A percentile compares a stretch with the other conserved stretches of the same genome.
phyloP scores from a whole-genome alignment of 2,113 vertebrate genomes.

The Cyrtonyx montezumae region DNA sequence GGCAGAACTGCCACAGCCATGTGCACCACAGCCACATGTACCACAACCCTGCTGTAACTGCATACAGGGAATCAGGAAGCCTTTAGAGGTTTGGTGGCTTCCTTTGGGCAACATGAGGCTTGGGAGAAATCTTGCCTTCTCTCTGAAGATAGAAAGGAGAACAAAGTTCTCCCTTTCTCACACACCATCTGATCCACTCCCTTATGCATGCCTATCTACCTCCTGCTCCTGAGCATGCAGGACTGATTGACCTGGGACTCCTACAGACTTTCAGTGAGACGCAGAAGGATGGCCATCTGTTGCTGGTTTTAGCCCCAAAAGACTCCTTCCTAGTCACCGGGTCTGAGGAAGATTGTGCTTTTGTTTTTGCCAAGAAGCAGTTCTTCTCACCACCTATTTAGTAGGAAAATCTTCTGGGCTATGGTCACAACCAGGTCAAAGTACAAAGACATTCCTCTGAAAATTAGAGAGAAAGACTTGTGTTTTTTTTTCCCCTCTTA shows the following conservation, averaged over 20 bases:
- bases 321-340: background rate
- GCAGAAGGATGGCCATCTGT: background rate
- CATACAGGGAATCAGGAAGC: background rate
- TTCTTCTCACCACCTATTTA: slow-evolving; percentile 5
- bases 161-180: background rate
- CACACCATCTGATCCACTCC: background rate
- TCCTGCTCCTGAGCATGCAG: background rate
- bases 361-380: background rate
- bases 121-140: background rate
- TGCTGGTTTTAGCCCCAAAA: background rate
- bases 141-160: background rate
- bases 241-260: background rate
- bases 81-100: background rate
- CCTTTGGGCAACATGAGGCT: no score
- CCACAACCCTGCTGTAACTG: no score
- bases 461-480: slow-evolving; percentile 56
- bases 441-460: slow-evolving; percentile 48
- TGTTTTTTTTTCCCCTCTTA: background rate
- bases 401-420: background rate
- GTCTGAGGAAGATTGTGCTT: background rate
- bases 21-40: background rate
- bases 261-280: background rate
- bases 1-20: background rate
- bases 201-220: background rate
- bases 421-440: background rate